Evolutionary conservation across 2,113 vertebrate species (phyloP).

Genomic region (Taurulus bubalis): DNA sequence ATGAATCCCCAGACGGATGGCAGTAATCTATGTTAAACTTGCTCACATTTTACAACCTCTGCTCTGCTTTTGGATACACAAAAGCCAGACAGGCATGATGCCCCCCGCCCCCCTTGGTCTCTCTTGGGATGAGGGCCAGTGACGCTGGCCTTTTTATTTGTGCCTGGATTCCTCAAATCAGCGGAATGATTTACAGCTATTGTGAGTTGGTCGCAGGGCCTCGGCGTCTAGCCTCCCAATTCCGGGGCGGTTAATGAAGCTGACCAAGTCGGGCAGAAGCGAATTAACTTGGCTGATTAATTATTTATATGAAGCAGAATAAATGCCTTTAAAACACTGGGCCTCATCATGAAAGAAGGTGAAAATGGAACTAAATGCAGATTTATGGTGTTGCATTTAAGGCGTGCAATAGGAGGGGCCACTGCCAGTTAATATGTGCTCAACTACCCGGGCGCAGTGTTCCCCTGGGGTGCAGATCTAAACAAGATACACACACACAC

Average conservation of each 20-base stretch:
- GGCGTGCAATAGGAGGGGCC: constrained; percentile 73
- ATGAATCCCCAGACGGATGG: constrained; percentile 9
- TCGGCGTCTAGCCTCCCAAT: constrained; percentile 85
- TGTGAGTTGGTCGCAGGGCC: constrained; percentile 75
- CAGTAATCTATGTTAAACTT: constrained; percentile 13
- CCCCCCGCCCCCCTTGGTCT: constrained; percentile 8
- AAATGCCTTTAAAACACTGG: constrained; percentile 95
- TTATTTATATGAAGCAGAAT: constrained; percentile 98
- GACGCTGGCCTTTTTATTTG: constrained; percentile 30
- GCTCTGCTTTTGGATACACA: constrained; percentile 48
- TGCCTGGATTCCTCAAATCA: constrained; percentile 64
- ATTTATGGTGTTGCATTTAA: constrained; percentile 86
- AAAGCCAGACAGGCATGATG: constrained; percentile 51
- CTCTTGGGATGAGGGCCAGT: constrained; percentile 45
- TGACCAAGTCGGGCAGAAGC: constrained; percentile 96
- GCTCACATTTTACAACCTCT: constrained; percentile 14
- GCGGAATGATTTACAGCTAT: constrained; percentile 74
- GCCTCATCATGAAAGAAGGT: constrained; percentile 88
- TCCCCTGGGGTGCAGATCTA: constrained; percentile 65
- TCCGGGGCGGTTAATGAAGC: constrained; percentile 93
- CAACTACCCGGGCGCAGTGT: constrained; percentile 50
- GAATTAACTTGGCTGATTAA: constrained; percentile 98
- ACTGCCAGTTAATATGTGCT: constrained; percentile 71
- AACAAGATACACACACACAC: constrained; percentile 58
- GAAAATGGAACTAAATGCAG: constrained; percentile 90